These are phyloP conservation scores for Propithecus coquereli DNA, from an alignment of 2,113 vertebrate species.

Conservation along the genomic window DNA sequence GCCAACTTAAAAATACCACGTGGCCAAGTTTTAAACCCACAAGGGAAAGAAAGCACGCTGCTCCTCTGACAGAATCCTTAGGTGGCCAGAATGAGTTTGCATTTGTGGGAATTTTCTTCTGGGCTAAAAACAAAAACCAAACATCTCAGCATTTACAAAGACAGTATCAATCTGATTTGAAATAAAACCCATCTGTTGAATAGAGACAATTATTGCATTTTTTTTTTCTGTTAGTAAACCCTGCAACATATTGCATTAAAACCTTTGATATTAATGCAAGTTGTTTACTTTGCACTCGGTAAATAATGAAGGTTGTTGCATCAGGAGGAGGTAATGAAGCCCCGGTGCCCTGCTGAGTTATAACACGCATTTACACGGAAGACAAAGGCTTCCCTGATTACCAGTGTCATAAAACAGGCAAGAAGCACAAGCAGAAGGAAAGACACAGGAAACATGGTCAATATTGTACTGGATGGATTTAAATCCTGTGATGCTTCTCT, in stretches of 20 bases:
- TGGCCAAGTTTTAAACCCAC: slow-evolving; percentile 53
- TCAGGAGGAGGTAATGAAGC: not conserved
- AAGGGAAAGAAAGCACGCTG: slow-evolving; percentile 45
- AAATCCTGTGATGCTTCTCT: not conserved
- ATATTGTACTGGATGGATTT: not conserved
- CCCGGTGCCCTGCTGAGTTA: not conserved
- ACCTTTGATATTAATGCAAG: slow-evolving; percentile 11
- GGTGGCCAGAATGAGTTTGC: slow-evolving; percentile 46
- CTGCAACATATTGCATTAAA: not conserved
- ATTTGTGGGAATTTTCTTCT: slow-evolving; percentile 60
- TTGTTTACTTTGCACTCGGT: slow-evolving; percentile 31
- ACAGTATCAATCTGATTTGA: slow-evolving; percentile 19
- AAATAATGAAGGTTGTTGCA: not conserved
- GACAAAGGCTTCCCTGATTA: not conserved
- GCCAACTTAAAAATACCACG: slow-evolving; percentile 59
- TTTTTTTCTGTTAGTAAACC: not conserved
- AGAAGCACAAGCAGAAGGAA: not conserved
- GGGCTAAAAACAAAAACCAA: slow-evolving; percentile 20
- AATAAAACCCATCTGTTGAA: not conserved
- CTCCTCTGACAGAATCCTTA: slow-evolving; percentile 30
- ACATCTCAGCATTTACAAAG: slow-evolving; percentile 44
- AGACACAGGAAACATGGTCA: not conserved
- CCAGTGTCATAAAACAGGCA: not conserved
- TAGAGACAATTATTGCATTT: not conserved
- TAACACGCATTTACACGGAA: not conserved